phyloP scores from a whole-genome alignment of 37 sponge, comb jelly and placozoan species.

The Halisarca cf. caerulea region DNA sequence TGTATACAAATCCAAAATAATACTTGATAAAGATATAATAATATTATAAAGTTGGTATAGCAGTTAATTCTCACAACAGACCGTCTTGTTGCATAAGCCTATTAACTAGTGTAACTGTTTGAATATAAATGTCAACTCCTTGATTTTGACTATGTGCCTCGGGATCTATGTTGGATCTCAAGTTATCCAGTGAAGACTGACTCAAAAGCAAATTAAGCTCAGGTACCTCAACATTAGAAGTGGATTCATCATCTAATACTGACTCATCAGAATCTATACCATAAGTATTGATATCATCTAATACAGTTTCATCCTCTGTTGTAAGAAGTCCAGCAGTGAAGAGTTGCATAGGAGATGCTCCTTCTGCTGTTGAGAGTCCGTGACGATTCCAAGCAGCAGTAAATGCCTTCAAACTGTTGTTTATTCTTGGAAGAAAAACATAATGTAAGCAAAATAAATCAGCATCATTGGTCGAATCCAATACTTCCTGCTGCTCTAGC shows the following conservation, averaged over 20 bases:
- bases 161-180: neutral
- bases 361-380: neutral
- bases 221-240: neutral
- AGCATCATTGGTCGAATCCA: slow-evolving; percentile 8
- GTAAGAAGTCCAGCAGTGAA: slow-evolving; percentile 16
- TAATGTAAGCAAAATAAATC: slow-evolving; percentile 42
- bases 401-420: slow-evolving; percentile 1
- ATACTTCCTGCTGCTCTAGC: neutral
- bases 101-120: slow-evolving; percentile 5
- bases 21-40: too few relatives aligned
- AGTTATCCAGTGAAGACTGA: neutral
- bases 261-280: neutral
- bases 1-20: too few relatives aligned
- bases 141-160: neutral
- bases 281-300: neutral
- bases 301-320: slow-evolving; percentile 16
- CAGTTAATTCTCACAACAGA: too few relatives aligned
- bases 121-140: neutral
- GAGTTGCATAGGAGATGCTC: slow-evolving; percentile 19
- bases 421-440: slow-evolving; percentile 24
- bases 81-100: neutral
- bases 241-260: neutral
- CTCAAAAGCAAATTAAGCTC: neutral
- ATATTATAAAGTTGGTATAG: too few relatives aligned
- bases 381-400: slow-evolving; percentile 29